Percentiles rank a stretch among this genome's conserved stretches.
These are phyloP conservation scores for Rhagophthalmus giganteus DNA, from an alignment of 2,888 invertebrate species.

Conservation along the genomic window DNA sequence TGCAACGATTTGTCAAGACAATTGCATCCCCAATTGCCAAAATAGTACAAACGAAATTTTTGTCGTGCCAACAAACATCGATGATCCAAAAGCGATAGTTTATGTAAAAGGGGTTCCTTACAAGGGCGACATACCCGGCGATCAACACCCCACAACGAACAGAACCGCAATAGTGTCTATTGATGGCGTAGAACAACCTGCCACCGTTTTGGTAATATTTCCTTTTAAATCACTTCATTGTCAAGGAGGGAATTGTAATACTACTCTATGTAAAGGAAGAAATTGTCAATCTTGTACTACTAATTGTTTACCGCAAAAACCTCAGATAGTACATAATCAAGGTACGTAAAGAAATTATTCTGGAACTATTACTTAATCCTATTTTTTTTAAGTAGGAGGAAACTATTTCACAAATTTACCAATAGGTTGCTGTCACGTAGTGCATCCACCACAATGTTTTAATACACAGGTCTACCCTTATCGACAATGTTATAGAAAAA, in stretches of 20 bases:
- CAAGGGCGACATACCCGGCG: constrained; percentile 7
- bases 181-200: constrained; percentile 14
- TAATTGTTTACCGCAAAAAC: not conserved
- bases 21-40: constrained; percentile 6
- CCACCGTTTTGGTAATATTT: constrained; percentile 8
- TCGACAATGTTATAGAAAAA: constrained; percentile 17
- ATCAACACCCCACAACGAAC: constrained; percentile 3
- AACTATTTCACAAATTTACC: constrained; percentile 9
- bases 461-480: constrained; percentile 9
- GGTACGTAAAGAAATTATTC: too few relatives aligned
- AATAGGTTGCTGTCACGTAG: constrained; percentile 28
- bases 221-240: constrained; percentile 1
- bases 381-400: not conserved
- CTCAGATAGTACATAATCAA: too few relatives aligned
- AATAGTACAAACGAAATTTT: constrained; percentile 10
- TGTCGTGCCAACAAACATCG: constrained; percentile 1
- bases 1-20: constrained; percentile 1
- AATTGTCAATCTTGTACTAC: not conserved
- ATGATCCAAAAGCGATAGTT: constrained; percentile 2
- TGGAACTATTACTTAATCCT: not conserved
- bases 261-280: too few relatives aligned
- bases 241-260: constrained; percentile 1
- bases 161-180: constrained; percentile 11
- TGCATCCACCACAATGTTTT: constrained; percentile 26
- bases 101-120: constrained; percentile 9